Base-by-base conservation (phyloP, 2,888 invertebrate species). In the Danaus chrysippus region DNA sequence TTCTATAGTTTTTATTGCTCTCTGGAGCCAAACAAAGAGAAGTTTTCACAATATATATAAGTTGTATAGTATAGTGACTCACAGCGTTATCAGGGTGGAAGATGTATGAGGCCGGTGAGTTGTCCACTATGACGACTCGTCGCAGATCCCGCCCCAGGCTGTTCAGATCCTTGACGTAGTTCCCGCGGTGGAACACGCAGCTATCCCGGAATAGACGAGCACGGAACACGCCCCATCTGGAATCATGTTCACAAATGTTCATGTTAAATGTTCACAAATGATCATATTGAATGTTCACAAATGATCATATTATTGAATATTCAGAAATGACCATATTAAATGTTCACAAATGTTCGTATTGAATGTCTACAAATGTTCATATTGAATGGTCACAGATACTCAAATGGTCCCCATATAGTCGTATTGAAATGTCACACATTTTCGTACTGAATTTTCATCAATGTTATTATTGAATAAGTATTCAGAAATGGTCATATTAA, bases 71-170 rank as follows among this genome's bases (percentile, higher is more conserved):
- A 59, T 19, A 44, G 8, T 17, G 58, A 94, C 96, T 95, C 90
- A 99, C 99, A 89, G 99, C 99, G 92, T 99, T 99, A 87, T 99
- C 98, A 82, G 99, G 99, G 94, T 99, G 99, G 95, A 99, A 99
- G 93, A 99, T 98, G 91, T 99, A 99, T 72, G 98, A 98, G 80
- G 99, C 99, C 77, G 99, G 99, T 79, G 99, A 99, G 92, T 99
- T 99, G 93, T 99, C 99, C 73, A 99, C 97, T 80, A 99, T 99
- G 79, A 99, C 95, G 79, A 99, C 98, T 87, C 98, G 96, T 77
- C 97, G 95, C 84, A 99, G 92, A 91, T 99, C 98, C 71, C 99
- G 94, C 66, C 99, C 99, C 72, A 99, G 93, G 82, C 98, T 97
- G 93, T 98, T 98, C 79, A 99, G 94, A 93, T 99, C 99, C 93